Evolutionary conservation across 2,888 invertebrate species (phyloP), one percentile per base, ranked within the genome.

Genomic region (Chydorus sphaericus): DNA sequence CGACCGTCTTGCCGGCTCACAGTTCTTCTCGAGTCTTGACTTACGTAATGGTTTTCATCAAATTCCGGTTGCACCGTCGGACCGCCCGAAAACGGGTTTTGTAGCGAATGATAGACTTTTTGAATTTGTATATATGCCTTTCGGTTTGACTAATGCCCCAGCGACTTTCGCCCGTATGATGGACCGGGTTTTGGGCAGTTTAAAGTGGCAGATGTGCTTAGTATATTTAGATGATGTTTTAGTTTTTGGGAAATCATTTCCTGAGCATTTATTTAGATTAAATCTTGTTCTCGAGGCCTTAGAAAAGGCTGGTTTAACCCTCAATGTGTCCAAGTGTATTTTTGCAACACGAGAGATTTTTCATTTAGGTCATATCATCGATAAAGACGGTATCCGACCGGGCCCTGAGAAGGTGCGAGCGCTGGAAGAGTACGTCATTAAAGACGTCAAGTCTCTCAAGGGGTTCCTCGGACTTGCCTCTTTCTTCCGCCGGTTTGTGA

Each of bases 71-170:
- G 59, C 59, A 2, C 57, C 36, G 39, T 18, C 65, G 3, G 65
- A 66, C 2, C 60, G 63, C 23, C 61, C 61, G 1, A 64, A 65
- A 48, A 70, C 69, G 0, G 66, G 67, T 0, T 69, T 70, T 54
- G 64, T 67, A 0, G 71, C 68, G 0, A 65, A 66, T 0, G 64
- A 67, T 36, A 68, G 69, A 0, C 65, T 68, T n/a, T 70, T 61
- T 39, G 66, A 70, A 57, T 69, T 64, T 54, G 63, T 66, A n/a
- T 59, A 60, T 0, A 65, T 68, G 65, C 65, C 67, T 2, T 70
- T 68, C 57, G 68, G 67, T 1, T 61, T 70, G 0, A 60, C 59
- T 0, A 70, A 70, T 57, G 67, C 70, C 0, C 68, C 68, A 7
- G 61, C 65, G 1, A 64, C 65, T 0, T 49, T 49, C 28, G 7